These are phyloP conservation scores for Takifugu flavidus DNA, from an alignment of 2,113 vertebrate species.

Conservation along the genomic window DNA sequence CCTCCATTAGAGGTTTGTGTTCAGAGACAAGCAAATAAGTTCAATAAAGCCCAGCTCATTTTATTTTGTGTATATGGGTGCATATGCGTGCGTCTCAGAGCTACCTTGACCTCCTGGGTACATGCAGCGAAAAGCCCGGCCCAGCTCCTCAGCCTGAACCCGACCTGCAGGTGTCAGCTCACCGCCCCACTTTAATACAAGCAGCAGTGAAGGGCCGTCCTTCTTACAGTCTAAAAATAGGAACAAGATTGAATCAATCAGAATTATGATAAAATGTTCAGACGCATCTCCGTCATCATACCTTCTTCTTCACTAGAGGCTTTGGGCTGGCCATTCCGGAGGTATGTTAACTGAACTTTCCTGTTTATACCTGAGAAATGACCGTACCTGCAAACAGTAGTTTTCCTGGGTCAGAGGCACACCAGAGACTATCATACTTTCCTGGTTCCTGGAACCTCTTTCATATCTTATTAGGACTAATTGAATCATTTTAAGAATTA, in stretches of 20 bases:
- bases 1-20: too few species aligned
- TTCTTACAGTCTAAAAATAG: slow-evolving; percentile 75
- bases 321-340: slow-evolving; percentile 88
- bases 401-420: not conserved
- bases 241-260: not conserved
- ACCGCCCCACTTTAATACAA: slow-evolving; percentile 95
- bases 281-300: slow-evolving; percentile 48
- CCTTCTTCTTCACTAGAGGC: slow-evolving; percentile 92
- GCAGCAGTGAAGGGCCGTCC: slow-evolving; percentile 82
- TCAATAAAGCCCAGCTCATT: too few species aligned
- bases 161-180: slow-evolving; percentile 93
- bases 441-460: too few species aligned
- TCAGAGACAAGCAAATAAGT: too few species aligned
- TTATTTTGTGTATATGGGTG: not conserved
- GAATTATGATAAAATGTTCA: not conserved
- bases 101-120: slow-evolving; percentile 97
- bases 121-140: slow-evolving; percentile 96
- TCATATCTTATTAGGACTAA: too few species aligned
- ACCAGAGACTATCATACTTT: not conserved
- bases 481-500: too few species aligned
- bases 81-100: slow-evolving; percentile 11
- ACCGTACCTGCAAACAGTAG: slow-evolving; percentile 83
- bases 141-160: slow-evolving; percentile 95
- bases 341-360: slow-evolving; percentile 95
- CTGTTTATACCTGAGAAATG: slow-evolving; percentile 99